These are phyloP conservation scores for Sturnira hondurensis DNA, from an alignment of 2,113 vertebrate species.

Conservation along the genomic window DNA sequence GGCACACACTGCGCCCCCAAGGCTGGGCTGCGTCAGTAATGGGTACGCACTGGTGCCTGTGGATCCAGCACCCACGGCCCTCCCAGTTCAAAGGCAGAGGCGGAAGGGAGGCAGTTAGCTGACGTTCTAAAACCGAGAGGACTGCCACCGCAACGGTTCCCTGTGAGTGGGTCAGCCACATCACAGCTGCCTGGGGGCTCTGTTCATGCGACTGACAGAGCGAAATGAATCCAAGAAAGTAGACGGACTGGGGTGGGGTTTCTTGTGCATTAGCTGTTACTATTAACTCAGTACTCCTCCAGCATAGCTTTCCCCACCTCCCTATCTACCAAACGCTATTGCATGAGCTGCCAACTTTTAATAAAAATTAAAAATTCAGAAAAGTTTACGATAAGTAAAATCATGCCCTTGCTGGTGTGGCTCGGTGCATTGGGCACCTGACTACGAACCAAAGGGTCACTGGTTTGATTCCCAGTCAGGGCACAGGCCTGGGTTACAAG, in stretches of 20 bases:
- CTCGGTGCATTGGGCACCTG: too few species aligned
- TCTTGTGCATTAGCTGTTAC: neutral
- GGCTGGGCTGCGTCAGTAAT: neutral
- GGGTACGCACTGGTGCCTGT: rapidly evolving
- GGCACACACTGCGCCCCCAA: rapidly evolving
- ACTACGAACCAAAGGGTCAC: too few species aligned
- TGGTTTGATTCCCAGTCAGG: too few species aligned
- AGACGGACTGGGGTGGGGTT: neutral
- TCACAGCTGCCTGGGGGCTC: neutral
- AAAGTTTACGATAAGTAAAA: neutral
- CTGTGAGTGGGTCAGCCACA: neutral
- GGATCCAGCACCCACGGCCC: neutral
- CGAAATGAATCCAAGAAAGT: neutral
- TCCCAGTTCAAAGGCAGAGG: neutral
- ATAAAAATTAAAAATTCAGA: neutral
- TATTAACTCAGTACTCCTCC: neutral
- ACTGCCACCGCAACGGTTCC: neutral
- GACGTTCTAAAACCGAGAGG: neutral
- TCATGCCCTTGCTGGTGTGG: too few species aligned
- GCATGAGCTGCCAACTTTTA: neutral
- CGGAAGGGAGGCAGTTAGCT: too few species aligned
- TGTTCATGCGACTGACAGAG: too few species aligned
- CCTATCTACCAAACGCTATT: neutral
- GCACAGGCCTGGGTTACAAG: too few species aligned
- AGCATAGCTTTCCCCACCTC: neutral